Conservation (phyloP, 2,797 vertebrate genomes). For the Artibeus lituratus region DNA sequence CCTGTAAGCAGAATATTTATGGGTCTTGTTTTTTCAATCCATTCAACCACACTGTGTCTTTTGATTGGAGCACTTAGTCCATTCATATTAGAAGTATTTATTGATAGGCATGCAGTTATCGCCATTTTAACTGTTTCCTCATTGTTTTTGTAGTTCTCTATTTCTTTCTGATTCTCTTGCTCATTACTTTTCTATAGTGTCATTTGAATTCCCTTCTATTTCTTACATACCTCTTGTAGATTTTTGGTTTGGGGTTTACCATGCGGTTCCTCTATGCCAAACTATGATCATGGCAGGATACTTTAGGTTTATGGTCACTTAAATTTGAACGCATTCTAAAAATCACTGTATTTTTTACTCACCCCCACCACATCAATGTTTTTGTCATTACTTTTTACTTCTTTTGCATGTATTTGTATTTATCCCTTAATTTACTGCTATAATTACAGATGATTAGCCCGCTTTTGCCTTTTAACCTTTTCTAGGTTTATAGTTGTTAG, state of each 20-base stretch:
- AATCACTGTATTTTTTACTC: neutral
- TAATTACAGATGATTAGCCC: neutral
- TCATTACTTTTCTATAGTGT: neutral
- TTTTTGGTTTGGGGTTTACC: neutral
- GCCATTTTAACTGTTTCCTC: neutral
- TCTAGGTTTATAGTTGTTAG: neutral
- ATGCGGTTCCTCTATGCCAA: neutral
- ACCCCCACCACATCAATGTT: neutral
- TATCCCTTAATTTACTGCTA: too few relatives aligned
- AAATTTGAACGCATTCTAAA: neutral
- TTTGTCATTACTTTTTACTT: neutral
- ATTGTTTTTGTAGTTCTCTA: neutral
- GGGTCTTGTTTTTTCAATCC: neutral
- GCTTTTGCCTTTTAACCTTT: neutral
- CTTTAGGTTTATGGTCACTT: neutral
- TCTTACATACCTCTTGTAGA: neutral
- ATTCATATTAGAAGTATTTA: neutral
- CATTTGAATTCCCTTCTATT: neutral
- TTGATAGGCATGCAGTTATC: neutral
- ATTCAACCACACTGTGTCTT: neutral
- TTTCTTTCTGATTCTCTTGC: neutral
- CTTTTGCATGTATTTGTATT: neutral
- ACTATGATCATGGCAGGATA: neutral
- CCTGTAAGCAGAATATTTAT: too few relatives aligned
- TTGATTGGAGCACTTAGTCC: neutral